These are phyloP conservation scores for Vombatus ursinus DNA, from an alignment of 2,113 vertebrate species.

Conservation along the genomic window DNA sequence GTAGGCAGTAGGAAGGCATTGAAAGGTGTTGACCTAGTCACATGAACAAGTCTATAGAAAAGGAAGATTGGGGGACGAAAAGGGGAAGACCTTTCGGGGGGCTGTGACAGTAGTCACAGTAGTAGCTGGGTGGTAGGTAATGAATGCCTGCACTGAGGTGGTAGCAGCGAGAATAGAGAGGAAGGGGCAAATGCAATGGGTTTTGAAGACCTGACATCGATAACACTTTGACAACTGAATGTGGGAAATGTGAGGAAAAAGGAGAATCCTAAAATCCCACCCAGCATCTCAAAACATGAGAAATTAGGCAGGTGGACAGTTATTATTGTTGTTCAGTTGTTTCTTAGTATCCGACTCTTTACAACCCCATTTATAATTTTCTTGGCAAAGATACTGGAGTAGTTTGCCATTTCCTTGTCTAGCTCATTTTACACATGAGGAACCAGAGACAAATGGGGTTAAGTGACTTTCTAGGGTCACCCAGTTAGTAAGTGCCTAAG, in stretches of 20 bases:
- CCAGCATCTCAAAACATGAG: not conserved
- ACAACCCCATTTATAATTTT: not conserved
- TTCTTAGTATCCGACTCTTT: not conserved
- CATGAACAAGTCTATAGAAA: too few relatives aligned
- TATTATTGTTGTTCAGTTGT: not conserved
- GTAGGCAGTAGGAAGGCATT: not conserved
- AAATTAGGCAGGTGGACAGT: not conserved
- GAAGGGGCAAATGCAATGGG: not conserved
- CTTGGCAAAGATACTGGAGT: not conserved
- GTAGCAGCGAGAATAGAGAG: not conserved
- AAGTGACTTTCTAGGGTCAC: not conserved
- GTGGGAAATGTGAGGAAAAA: not conserved
- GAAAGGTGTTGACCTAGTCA: not conserved
- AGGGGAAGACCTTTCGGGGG: not conserved
- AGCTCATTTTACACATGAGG: not conserved
- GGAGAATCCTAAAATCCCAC: not conserved
- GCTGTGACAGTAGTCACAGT: too few relatives aligned
- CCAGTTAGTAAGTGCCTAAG: not conserved
- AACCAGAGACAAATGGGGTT: not conserved
- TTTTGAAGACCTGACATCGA: not conserved
- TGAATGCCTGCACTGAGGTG: not conserved
- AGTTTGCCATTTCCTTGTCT: not conserved
- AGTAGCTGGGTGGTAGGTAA: too few relatives aligned
- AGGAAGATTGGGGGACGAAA: too few relatives aligned
- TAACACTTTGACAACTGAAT: too few relatives aligned